A percentile compares a stretch with the other conserved stretches of the same genome.
Evolutionary conservation across 2,797 vertebrate species (phyloP).

Genomic region (Pangasius krempfi): DNA sequence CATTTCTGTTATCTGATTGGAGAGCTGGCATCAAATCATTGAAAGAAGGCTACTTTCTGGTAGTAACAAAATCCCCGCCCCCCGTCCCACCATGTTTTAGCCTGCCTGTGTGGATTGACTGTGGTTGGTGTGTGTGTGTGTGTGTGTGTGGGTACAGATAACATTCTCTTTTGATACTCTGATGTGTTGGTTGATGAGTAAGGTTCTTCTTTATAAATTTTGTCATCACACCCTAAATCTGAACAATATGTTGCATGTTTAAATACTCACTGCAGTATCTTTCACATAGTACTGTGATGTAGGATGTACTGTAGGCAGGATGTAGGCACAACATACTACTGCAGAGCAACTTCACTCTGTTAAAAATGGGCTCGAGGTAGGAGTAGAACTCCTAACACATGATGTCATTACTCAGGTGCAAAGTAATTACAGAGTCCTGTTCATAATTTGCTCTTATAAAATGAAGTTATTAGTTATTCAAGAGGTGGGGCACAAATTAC

Average conservation of each 20-base stretch:
- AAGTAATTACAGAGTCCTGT: constrained; percentile 16
- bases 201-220: neutral
- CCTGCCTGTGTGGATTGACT: neutral
- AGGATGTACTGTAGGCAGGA: neutral
- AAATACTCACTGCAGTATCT: neutral
- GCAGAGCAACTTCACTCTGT: neutral
- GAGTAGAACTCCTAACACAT: neutral
- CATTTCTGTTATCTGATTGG: neutral
- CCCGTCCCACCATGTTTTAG: neutral
- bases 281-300: neutral
- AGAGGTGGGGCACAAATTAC: constrained; percentile 22
- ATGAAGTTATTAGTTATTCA: constrained; percentile 37
- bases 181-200: neutral
- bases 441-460: constrained; percentile 42
- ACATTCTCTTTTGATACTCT: neutral
- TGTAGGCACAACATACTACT: neutral
- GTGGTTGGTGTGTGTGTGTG: neutral
- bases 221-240: neutral
- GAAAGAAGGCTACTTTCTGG: neutral
- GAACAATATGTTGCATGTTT: neutral
- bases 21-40: neutral
- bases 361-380: neutral
- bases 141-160: neutral
- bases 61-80: neutral
- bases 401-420: constrained; percentile 19